phyloP scores from a whole-genome alignment of 2,797 vertebrate species.

The Hipposideros larvatus region DNA sequence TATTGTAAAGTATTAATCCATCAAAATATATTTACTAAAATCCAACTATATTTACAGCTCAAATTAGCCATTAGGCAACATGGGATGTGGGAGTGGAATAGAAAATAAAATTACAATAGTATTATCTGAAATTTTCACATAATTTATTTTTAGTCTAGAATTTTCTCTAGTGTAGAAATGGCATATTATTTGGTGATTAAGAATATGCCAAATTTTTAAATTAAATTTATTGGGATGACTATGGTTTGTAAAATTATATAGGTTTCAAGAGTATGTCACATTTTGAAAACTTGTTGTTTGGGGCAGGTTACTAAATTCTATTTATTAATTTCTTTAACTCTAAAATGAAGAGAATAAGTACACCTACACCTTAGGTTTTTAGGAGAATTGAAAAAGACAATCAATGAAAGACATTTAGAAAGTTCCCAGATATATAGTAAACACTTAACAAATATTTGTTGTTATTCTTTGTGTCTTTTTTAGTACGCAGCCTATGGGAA shows the following conservation, averaged over 20 bases:
- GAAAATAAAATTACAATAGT: not conserved
- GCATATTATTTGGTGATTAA: not conserved
- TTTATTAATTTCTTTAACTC: not conserved
- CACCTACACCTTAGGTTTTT: not conserved
- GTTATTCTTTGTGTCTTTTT: not conserved
- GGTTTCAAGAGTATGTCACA: not conserved
- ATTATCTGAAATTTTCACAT: not conserved
- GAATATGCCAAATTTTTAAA: not conserved
- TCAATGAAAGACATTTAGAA: not conserved
- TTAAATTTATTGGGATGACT: no score
- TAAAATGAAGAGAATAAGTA: not conserved
- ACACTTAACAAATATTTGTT: not conserved
- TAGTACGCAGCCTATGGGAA: not conserved
- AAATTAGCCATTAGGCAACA: not conserved
- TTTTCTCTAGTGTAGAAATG: not conserved
- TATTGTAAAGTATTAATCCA: conserved; percentile 31
- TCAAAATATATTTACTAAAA: not conserved
- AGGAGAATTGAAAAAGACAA: not conserved
- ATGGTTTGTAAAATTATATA: no score
- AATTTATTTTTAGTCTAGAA: conserved; percentile 17
- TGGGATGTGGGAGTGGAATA: not conserved
- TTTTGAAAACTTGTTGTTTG: not conserved
- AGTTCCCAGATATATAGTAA: not conserved
- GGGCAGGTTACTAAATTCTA: not conserved
- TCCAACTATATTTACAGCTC: not conserved